A percentile compares a stretch with the other conserved stretches of the same genome.
These are phyloP conservation scores for Chamaetylas fuelleborni DNA, from an alignment of 2,113 vertebrate species.

Conservation along the genomic window DNA sequence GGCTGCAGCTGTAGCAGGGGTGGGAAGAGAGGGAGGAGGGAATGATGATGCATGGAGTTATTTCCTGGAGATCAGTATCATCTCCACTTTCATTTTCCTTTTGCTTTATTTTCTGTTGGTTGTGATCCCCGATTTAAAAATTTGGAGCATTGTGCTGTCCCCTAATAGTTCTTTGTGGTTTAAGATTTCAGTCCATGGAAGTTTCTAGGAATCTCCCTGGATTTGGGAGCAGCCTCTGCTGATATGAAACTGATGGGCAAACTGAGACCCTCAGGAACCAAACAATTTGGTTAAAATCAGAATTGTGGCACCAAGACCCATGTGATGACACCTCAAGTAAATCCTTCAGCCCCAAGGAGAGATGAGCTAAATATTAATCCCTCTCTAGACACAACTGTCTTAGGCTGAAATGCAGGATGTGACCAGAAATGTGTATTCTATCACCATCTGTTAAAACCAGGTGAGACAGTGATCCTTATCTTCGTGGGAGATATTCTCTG, in stretches of 20 bases:
- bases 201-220: neutral
- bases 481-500: too few species aligned
- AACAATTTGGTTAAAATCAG: neutral
- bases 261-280: neutral
- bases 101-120: neutral
- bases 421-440: too few species aligned
- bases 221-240: neutral
- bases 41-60: neutral
- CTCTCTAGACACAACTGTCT: neutral
- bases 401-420: too few species aligned
- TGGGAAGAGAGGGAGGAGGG: neutral
- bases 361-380: neutral
- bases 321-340: neutral
- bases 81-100: neutral
- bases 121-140: neutral
- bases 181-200: neutral
- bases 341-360: neutral
- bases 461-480: too few species aligned
- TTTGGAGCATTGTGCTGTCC: rapidly evolving
- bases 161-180: neutral
- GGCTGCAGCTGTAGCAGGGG: neutral
- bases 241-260: neutral
- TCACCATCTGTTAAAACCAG: too few species aligned
- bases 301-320: neutral
- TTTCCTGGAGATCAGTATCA: neutral